These are phyloP conservation scores for Polypedilum vanderplanki DNA, from an alignment of 1,140 invertebrate genomes.

Conservation along the genomic window DNA sequence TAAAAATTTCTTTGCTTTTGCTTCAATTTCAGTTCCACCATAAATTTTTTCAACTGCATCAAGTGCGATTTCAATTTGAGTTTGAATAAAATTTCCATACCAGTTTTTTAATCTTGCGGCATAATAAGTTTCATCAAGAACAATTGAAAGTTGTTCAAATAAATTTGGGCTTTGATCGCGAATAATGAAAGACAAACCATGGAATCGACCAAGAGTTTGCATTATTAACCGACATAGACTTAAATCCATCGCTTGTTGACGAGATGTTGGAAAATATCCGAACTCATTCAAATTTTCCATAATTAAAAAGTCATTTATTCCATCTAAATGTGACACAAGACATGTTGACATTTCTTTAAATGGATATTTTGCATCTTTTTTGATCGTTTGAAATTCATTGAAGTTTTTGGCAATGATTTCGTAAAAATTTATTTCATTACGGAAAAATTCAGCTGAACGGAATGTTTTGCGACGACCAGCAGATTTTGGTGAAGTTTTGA, in stretches of 20 bases:
- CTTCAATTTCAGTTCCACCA: conserved; percentile 50
- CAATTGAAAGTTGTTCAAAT: conserved; percentile 46
- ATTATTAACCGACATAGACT: conserved; percentile 49
- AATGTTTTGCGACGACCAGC: conserved; percentile 54
- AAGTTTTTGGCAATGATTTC: conserved; percentile 50
- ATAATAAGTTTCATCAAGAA: conserved; percentile 54
- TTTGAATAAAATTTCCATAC: conserved; percentile 55
- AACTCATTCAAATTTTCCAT: conserved; percentile 54
- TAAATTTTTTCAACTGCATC: conserved; percentile 58
- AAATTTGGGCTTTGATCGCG: conserved; percentile 53
- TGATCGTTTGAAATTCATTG: conserved; percentile 46
- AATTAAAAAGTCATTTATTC: conserved; percentile 56
- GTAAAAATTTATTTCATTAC: conserved; percentile 61
- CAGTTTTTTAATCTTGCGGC: conserved; percentile 50
- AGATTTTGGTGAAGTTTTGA: conserved; percentile 58
- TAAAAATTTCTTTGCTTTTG: conserved; percentile 50
- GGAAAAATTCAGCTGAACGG: conserved; percentile 58
- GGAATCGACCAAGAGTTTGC: conserved; percentile 56
- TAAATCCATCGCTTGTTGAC: conserved; percentile 49
- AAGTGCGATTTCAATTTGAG: conserved; percentile 48
- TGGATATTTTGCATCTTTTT: conserved; percentile 45
- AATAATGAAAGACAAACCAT: conserved; percentile 60
- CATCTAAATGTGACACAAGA: conserved; percentile 50
- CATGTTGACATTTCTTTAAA: conserved; percentile 51
- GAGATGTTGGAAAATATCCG: conserved; percentile 47